Base-by-base conservation (phyloP, 2,797 vertebrate genomes). In the Australoheros facetus region DNA sequence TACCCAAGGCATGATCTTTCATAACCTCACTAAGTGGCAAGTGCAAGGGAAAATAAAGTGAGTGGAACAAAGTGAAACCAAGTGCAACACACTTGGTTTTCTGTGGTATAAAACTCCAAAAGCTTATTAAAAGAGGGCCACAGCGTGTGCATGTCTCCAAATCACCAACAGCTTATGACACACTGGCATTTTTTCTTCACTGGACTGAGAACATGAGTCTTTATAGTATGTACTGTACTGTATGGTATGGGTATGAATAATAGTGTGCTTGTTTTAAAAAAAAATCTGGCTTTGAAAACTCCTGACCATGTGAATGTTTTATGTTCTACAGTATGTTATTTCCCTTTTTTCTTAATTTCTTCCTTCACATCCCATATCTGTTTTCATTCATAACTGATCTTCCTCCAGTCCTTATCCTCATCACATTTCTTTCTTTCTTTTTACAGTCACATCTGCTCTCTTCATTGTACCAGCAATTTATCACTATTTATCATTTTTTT, bases 381-480 rank as follows among this genome's bases (percentile, higher is more conserved):
- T 7, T 30, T 56, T 70, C 14, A n/a, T 75, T 74, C 66, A 12
- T 53, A 37, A 8, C 14, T 66, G 39, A 28, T 48, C 37, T 53
- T 78, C 23, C 14, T 56, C 56, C 30, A 62, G 14, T 58, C 66
- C 30, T 57, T 19, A 58, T 79, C 72, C 16, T 76, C 56, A n/a
- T 8, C 14, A 7, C n/a, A 3, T 5, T 19, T 9, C 14, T 64
- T n/a, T 48, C n/a, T 54, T 32, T 66, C 3, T 42, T 10, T 11
- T 17, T 37, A 55, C 48, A 12, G 14, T 55, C 39, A 71, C 37
- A 11, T 57, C 6, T 66, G 26, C 59, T 42, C 1, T 37, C 19
- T 26, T 51, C n/a, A 39, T 12, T n/a, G 23, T 26, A 13, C n/a
- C 51, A 56, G 14, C 23, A 58, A 60, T 62, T 81, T 55, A 39